Evolutionary conservation across 2,113 vertebrate genomes (phyloP), one percentile per base, ranked within the genome.

Genomic region (Ondatra zibethicus): DNA sequence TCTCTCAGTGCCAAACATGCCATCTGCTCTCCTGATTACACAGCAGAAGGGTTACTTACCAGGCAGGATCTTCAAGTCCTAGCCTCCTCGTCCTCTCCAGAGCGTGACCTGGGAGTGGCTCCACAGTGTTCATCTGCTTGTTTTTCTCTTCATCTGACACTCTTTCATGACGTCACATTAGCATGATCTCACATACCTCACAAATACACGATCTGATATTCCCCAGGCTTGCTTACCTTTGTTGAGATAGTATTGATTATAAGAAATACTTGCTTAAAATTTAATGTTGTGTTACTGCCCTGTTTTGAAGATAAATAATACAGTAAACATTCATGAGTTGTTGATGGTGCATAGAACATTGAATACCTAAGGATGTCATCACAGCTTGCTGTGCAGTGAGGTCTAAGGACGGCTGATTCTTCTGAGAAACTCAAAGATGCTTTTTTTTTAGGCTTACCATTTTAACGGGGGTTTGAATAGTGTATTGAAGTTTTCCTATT

Each of bases 21-120:
- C 97, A 96, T 95, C 96, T 96, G 94, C 39, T 97, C 77, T 95
- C 61, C 76, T 92, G 88, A 88, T 96, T 61, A 77, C 45, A 85
- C 0, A 88, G 85, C 65, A 86, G 80, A 93, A 92, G 85, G 42
- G 29, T 72, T 77, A 52, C 70, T 87, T 42, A n/a, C 75, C 72
- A 86, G 61, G 94, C 45, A 93, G 73, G 6, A 29, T 86, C 31
- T 63, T 39, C n/a, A 14, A 73, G 52, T 45, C 65, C 13, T 36
- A 21, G 36, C 16, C 14, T 92, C 89, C 17, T 55, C 33, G n/a
- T 70, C 23, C 21, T 39, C 31, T 21, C 88, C 45, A 80, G 68
- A 89, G 45, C 52, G 36, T 21, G 7, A 55, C 33, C 9, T 76
- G 17, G 58, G 21, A 52, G 6, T 16, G 25, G 39, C 10, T 77